A percentile compares a stretch with the other conserved stretches of the same genome.
Conservation (phyloP, 2,888 invertebrate species). For the Sarcophaga carnaria region DNA sequence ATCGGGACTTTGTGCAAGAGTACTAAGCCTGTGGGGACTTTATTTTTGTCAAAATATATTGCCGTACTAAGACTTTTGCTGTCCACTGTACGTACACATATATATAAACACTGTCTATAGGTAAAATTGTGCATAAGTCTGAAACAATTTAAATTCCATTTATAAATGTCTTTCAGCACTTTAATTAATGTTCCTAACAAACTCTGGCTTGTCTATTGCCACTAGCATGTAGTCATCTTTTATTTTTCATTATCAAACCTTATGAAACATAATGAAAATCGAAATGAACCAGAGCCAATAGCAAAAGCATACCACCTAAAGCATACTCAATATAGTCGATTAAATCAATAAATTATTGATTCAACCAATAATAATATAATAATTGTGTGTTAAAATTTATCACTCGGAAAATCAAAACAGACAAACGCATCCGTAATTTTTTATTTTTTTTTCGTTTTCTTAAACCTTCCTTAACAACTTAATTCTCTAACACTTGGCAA, state of each 20-base stretch:
- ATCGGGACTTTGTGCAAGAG: too few species aligned
- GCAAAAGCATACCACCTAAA: neutral
- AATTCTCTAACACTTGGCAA: slow-evolving; percentile 25
- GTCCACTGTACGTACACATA: too few species aligned
- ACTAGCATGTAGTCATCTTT: too few species aligned
- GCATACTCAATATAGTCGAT: slow-evolving; percentile 21
- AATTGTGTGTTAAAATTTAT: slow-evolving; percentile 34
- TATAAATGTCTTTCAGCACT: neutral
- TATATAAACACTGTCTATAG: too few species aligned
- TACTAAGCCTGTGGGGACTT: too few species aligned
- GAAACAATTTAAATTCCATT: too few species aligned
- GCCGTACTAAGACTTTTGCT: too few species aligned
- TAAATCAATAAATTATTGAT: slow-evolving; percentile 29
- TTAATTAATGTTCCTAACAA: neutral
- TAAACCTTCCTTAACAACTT: neutral
- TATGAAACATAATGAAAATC: neutral
- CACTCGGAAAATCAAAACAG: slow-evolving; percentile 36
- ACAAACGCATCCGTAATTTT: slow-evolving; percentile 25
- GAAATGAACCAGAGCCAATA: neutral
- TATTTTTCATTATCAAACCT: too few species aligned
- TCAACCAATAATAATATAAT: slow-evolving; percentile 4
- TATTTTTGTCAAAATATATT: too few species aligned
- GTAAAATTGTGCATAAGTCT: too few species aligned
- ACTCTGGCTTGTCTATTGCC: too few species aligned
- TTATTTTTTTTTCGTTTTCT: neutral